Conservation (phyloP, 2,113 vertebrate genomes). For the Ciconia maguari region DNA sequence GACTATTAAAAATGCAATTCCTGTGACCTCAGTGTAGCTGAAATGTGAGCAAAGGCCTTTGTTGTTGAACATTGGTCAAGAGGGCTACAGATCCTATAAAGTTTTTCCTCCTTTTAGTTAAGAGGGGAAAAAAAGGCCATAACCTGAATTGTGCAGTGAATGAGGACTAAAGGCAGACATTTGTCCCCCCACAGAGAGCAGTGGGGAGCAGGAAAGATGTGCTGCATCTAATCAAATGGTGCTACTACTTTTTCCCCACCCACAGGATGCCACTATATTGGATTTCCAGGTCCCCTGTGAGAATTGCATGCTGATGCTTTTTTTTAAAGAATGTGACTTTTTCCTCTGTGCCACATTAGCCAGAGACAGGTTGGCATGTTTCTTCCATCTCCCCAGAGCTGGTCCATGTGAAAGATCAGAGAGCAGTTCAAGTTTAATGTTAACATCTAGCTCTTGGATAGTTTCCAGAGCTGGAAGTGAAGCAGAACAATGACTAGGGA, state of each 20-base stretch:
- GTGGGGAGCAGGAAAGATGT: not conserved
- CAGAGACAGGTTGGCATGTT: not conserved
- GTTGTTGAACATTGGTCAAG: conserved; percentile 12
- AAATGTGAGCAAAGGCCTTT: not conserved
- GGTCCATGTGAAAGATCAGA: not conserved
- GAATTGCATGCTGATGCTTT: not conserved
- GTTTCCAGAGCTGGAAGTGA: not conserved
- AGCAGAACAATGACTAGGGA: not conserved
- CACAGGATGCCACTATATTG: not conserved
- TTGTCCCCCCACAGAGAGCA: not conserved
- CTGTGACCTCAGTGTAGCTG: not conserved
- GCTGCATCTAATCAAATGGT: not conserved
- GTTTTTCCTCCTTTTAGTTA: not conserved
- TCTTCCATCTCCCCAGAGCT: not conserved
- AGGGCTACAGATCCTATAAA: not conserved
- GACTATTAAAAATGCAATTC: not conserved
- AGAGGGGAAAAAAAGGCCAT: not conserved
- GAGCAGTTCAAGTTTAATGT: not conserved
- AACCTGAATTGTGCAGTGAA: not conserved
- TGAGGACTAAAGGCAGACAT: not conserved
- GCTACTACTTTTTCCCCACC: not conserved
- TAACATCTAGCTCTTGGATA: not conserved
- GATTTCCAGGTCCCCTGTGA: not conserved
- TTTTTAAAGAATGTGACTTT: not conserved
- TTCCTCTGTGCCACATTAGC: not conserved